phyloP scores from a whole-genome alignment of 1,140 invertebrate species.

The Aphidius ervi region DNA sequence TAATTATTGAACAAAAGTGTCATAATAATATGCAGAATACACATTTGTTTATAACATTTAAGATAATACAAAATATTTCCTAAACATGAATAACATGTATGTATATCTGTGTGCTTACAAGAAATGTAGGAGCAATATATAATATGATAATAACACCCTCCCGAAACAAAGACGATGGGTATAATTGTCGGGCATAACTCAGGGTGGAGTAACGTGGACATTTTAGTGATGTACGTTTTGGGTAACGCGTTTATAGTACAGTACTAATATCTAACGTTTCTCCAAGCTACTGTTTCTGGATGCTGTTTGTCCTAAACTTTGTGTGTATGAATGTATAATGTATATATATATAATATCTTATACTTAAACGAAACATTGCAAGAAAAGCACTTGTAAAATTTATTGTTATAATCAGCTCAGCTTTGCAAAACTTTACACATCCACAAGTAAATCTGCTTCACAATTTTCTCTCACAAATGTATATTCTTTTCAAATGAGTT shows the following conservation, averaged over 20 bases:
- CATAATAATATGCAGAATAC: too few species aligned
- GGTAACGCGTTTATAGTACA: constrained; percentile 34
- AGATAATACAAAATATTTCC: constrained; percentile 2
- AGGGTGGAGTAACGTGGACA: constrained; percentile 45
- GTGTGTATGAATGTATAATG: constrained; percentile 6
- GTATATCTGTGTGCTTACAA: not conserved
- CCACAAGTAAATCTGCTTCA: constrained; percentile 35
- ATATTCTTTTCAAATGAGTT: too few species aligned
- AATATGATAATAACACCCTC: constrained; percentile 51
- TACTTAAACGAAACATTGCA: not conserved
- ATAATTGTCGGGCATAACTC: constrained; percentile 52
- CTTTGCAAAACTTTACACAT: constrained; percentile 31
- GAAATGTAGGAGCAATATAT: constrained; percentile 32
- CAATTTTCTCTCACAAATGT: too few species aligned
- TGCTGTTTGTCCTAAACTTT: not conserved
- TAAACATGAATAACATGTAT: not conserved
- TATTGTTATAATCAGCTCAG: constrained; percentile 52
- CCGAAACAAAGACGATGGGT: constrained; percentile 40
- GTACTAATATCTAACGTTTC: constrained; percentile 5
- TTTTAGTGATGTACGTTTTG: constrained; percentile 45
- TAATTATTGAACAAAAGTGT: not conserved
- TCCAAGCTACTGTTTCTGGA: not conserved
- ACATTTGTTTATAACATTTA: not conserved
- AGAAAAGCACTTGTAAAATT: constrained; percentile 35
- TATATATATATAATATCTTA: not conserved